A percentile compares a stretch with the other conserved stretches of the same genome.
These are phyloP conservation scores for Andricus grossulariae DNA, from an alignment of 1,140 invertebrate genomes.

Conservation along the genomic window DNA sequence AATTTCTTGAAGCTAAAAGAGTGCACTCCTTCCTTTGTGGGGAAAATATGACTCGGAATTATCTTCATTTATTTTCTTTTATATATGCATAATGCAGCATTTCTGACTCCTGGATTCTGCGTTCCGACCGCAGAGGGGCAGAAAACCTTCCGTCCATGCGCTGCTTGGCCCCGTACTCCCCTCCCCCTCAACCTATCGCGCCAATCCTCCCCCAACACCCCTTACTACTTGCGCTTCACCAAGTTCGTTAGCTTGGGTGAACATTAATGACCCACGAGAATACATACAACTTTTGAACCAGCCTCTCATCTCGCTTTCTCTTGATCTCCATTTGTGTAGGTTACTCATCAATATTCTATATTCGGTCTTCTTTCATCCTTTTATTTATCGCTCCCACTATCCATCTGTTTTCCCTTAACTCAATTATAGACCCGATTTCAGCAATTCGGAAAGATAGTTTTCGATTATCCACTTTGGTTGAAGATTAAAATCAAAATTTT, in stretches of 20 bases:
- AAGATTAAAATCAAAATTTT: no score
- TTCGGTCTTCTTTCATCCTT: conserved; percentile 1
- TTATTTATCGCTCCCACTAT: background rate
- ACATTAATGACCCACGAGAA: conserved; percentile 59
- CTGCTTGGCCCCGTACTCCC: conserved; percentile 1
- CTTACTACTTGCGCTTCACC: conserved; percentile 13
- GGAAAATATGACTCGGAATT: conserved; percentile 37
- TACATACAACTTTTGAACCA: conserved; percentile 42
- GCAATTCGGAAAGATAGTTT: no score
- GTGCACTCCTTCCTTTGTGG: background rate
- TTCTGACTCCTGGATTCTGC: background rate
- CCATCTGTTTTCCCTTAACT: background rate
- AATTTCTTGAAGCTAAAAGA: background rate
- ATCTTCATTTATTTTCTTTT: conserved; percentile 42
- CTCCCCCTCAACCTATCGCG: conserved; percentile 11
- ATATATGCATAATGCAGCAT: conserved; percentile 39
- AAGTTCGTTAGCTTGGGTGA: conserved; percentile 54
- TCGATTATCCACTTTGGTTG: no score
- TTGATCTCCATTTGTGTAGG: conserved; percentile 36
- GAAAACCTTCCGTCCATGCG: background rate
- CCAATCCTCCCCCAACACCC: background rate
- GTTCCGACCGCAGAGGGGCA: conserved; percentile 39
- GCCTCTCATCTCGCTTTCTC: conserved; percentile 23
- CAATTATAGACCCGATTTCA: no score
- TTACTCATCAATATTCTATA: background rate